Evolutionary conservation across 2,113 vertebrate genomes (phyloP).

Genomic region (Cacatua alba): DNA sequence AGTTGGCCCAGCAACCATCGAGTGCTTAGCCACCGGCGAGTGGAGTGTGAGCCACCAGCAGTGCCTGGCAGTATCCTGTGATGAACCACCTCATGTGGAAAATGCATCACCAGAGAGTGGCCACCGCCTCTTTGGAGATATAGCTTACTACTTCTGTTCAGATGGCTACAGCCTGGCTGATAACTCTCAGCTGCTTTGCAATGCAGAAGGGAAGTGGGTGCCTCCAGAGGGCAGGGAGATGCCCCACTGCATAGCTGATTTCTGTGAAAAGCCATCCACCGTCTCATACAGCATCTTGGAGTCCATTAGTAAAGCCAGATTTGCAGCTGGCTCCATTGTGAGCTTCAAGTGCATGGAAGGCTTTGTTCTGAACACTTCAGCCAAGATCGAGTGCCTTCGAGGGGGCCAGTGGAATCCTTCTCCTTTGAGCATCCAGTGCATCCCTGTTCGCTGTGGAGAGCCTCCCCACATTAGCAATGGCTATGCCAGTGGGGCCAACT

Average conservation of each 20-base stretch:
- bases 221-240: slow-evolving; percentile 81
- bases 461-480: slow-evolving; percentile 85
- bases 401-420: slow-evolving; percentile 93
- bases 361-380: slow-evolving; percentile 90
- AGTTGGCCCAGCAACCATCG: slow-evolving; percentile 84
- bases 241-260: slow-evolving; percentile 91
- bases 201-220: slow-evolving; percentile 89
- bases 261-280: slow-evolving; percentile 87
- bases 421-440: slow-evolving; percentile 85
- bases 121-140: slow-evolving; percentile 91
- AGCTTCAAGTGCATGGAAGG: slow-evolving; percentile 96
- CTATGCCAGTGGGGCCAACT: slow-evolving; percentile 89
- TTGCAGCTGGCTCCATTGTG: slow-evolving; percentile 85
- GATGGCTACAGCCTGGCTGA: slow-evolving; percentile 91
- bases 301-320: slow-evolving; percentile 88
- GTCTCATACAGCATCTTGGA: slow-evolving; percentile 90
- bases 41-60: slow-evolving; percentile 87
- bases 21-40: slow-evolving; percentile 85
- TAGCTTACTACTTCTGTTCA: slow-evolving; percentile 90
- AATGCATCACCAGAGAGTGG: slow-evolving; percentile 89
- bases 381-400: slow-evolving; percentile 86
- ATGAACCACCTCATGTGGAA: slow-evolving; percentile 89
- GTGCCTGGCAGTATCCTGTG: slow-evolving; percentile 93
- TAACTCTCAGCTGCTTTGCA: slow-evolving; percentile 90
- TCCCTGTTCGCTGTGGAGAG: slow-evolving; percentile 90